Conservation (phyloP, 2,888 invertebrate genomes). For the Tortrix viridana region DNA sequence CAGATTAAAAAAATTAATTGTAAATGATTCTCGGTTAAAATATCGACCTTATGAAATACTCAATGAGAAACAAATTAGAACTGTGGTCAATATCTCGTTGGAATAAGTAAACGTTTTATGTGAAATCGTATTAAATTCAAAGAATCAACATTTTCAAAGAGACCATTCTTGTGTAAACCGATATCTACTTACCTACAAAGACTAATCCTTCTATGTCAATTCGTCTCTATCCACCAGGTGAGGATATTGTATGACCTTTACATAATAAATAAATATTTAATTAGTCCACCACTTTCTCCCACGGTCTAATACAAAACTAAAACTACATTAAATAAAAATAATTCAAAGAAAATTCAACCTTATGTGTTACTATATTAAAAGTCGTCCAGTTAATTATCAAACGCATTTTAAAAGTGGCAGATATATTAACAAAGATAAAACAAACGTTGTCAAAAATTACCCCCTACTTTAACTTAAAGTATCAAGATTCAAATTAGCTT, state of each 20-base stretch:
- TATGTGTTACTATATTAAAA: slow-evolving; percentile 12
- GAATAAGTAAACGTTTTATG: background rate
- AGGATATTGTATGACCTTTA: slow-evolving; percentile 60
- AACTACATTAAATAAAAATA: slow-evolving; percentile 9
- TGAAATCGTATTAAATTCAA: background rate
- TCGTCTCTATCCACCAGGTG: slow-evolving; percentile 60
- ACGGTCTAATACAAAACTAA: slow-evolving; percentile 59
- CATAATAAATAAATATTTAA: slow-evolving; percentile 75
- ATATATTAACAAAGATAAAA: slow-evolving; percentile 19
- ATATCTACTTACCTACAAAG: slow-evolving; percentile 8
- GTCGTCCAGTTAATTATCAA: slow-evolving; percentile 39
- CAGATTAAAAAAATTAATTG: no score
- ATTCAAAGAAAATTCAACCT: slow-evolving; percentile 33
- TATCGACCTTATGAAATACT: background rate
- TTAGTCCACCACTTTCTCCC: slow-evolving; percentile 70
- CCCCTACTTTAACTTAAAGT: background rate
- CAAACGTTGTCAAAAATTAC: background rate
- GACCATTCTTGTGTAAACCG: background rate
- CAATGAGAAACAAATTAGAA: background rate
- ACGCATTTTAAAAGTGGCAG: slow-evolving; percentile 29
- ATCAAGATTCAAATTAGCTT: background rate
- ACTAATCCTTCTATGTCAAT: slow-evolving; percentile 5
- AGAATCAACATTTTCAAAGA: slow-evolving; percentile 1
- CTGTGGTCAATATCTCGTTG: background rate
- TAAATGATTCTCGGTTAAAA: no score